phyloP scores from a whole-genome alignment of 2,797 vertebrate species.

The Onychomys arenicola region DNA sequence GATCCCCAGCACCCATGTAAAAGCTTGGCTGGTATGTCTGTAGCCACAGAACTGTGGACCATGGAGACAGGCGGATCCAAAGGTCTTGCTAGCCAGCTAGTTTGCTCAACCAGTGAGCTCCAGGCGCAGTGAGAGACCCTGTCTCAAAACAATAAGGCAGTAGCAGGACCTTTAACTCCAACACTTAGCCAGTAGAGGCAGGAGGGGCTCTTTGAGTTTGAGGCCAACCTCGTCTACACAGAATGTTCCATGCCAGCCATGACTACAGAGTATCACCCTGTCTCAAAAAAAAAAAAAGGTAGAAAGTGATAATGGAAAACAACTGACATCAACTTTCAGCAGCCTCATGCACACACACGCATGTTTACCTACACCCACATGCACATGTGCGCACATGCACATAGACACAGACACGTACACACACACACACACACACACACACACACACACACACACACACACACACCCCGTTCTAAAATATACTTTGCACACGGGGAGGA shows the following conservation, averaged over 20 bases:
- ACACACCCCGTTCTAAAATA: background rate
- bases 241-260: background rate
- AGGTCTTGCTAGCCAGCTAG: background rate
- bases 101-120: background rate
- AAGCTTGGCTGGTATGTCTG: background rate
- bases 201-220: background rate
- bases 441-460: background rate
- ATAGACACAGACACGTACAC: background rate
- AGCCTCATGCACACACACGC: background rate
- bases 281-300: background rate
- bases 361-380: background rate
- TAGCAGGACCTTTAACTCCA: background rate
- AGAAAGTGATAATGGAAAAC: background rate
- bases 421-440: background rate
- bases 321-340: background rate
- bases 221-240: background rate
- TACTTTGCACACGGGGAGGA: background rate
- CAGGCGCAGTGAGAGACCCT: background rate
- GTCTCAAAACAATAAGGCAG: background rate
- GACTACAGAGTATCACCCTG: background rate
- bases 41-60: background rate
- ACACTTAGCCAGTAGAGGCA: background rate
- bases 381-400: background rate
- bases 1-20: background rate
- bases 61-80: background rate